Percentiles rank a stretch among this genome's conserved stretches.
Evolutionary conservation across 1,140 invertebrate genomes (phyloP).

Genomic region (Drosophila truncata): DNA sequence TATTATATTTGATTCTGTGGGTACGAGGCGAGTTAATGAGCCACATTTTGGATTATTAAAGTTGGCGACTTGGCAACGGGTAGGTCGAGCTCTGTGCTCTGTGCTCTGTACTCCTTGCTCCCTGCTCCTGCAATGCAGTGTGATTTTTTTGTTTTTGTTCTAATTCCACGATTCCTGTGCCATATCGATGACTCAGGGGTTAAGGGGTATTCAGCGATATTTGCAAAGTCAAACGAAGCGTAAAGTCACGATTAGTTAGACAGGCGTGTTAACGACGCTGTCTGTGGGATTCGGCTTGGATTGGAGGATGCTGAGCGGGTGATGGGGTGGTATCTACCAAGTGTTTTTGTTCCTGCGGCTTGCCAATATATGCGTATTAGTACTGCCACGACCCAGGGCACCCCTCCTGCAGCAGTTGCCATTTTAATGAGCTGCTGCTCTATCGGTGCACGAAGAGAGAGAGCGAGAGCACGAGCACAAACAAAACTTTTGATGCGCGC

Average conservation of each 20-base stretch:
- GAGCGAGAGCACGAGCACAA: conserved; percentile 44
- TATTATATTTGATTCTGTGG: conserved; percentile 62
- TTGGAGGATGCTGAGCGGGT: not conserved
- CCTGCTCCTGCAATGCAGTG: conserved; percentile 30
- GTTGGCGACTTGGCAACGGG: conserved; percentile 60
- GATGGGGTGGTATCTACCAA: not conserved
- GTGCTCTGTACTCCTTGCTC: conserved; percentile 3
- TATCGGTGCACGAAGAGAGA: conserved; percentile 46
- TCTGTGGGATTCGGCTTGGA: conserved; percentile 22
- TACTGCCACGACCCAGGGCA: conserved; percentile 23
- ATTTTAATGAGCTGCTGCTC: conserved; percentile 73
- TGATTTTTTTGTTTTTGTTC: conserved; percentile 48
- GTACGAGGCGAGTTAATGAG: conserved; percentile 72
- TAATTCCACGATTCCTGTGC: conserved; percentile 4
- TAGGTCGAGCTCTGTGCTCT: conserved; percentile 4
- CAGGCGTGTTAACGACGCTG: conserved; percentile 81
- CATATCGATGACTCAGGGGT: conserved; percentile 66
- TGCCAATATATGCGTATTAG: conserved; percentile 60
- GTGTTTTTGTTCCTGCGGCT: conserved; percentile 47
- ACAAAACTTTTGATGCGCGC: conserved; percentile 74
- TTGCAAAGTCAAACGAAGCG: conserved; percentile 85
- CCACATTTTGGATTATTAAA: conserved; percentile 76
- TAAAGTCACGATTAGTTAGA: conserved; percentile 85
- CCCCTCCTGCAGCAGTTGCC: conserved; percentile 53
- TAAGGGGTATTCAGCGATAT: conserved; percentile 70